A percentile compares a stretch with the other conserved stretches of the same genome.
These are phyloP conservation scores for Ceraclea dissimilis DNA, from an alignment of 2,888 invertebrate species.

Conservation along the genomic window DNA sequence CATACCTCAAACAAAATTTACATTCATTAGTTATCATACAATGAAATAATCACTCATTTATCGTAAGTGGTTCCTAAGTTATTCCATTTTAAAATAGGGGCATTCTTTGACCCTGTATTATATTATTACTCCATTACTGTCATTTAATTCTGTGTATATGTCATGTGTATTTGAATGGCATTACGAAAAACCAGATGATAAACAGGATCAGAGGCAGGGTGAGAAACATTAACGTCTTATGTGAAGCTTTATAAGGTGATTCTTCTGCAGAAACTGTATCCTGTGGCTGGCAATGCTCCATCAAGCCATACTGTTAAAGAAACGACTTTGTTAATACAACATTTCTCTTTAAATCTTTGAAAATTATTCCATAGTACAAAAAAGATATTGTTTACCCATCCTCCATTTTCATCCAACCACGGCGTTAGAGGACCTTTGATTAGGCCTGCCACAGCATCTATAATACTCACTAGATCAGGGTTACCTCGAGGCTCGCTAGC, in stretches of 20 bases:
- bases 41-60: too few species aligned
- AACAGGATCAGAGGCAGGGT: not conserved
- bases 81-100: too few species aligned
- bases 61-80: too few species aligned
- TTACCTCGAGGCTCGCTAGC: conserved; percentile 72
- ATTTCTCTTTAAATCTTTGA: too few species aligned
- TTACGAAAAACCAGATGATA: not conserved
- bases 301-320: conserved; percentile 40
- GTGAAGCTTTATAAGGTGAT: not conserved
- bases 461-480: conserved; percentile 67
- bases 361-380: too few species aligned
- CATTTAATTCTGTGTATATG: too few species aligned
- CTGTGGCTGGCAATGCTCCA: conserved; percentile 41
- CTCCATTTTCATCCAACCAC: conserved; percentile 79
- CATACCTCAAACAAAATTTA: too few species aligned
- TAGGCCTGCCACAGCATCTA: conserved; percentile 70
- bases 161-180: too few species aligned
- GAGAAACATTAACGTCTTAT: not conserved
- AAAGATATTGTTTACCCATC: too few species aligned
- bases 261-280: conserved; percentile 33
- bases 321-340: not conserved
- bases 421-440: conserved; percentile 60
- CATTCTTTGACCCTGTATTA: too few species aligned
- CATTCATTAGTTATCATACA: too few species aligned
- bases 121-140: too few species aligned